Evolutionary conservation across 2,113 vertebrate species (phyloP).

Genomic region (Bufo gargarizans): DNA sequence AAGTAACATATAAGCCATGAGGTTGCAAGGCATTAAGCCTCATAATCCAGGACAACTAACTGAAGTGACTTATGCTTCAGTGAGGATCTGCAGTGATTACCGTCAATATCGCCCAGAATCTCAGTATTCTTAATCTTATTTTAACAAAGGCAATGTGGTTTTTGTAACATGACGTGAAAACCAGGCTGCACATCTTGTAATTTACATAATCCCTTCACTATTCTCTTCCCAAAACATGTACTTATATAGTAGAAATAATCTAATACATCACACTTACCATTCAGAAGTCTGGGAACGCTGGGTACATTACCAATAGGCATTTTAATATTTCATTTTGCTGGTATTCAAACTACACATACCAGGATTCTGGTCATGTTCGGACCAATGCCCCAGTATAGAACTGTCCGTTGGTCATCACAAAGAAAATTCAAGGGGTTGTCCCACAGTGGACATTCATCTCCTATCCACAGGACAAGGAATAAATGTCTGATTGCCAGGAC

Average conservation of each 20-base stretch:
- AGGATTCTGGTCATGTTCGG: too few relatives aligned
- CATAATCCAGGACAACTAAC: conserved; percentile 5
- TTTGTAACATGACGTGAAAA: background rate
- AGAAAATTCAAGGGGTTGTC: too few relatives aligned
- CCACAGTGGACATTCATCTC: too few relatives aligned
- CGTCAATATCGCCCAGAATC: background rate
- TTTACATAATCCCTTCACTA: background rate
- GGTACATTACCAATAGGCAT: background rate
- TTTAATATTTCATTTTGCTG: background rate
- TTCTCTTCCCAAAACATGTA: background rate
- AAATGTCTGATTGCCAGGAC: too few relatives aligned
- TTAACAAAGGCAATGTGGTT: background rate
- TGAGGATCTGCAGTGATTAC: background rate
- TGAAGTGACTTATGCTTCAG: background rate
- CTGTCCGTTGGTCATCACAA: too few relatives aligned
- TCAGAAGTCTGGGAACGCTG: background rate
- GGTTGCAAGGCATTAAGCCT: conserved; percentile 20
- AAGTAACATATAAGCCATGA: conserved; percentile 7
- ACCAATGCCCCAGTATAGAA: too few relatives aligned
- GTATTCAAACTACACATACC: too few relatives aligned
- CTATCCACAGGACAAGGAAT: too few relatives aligned
- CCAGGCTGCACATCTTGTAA: background rate
- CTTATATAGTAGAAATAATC: background rate
- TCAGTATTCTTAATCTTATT: background rate
- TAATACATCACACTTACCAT: background rate